Evolutionary conservation across 30 jellyfish, hydroid and myxozoan genomes (phyloP).

Genomic region (Chrysaora quinquecirrha): DNA sequence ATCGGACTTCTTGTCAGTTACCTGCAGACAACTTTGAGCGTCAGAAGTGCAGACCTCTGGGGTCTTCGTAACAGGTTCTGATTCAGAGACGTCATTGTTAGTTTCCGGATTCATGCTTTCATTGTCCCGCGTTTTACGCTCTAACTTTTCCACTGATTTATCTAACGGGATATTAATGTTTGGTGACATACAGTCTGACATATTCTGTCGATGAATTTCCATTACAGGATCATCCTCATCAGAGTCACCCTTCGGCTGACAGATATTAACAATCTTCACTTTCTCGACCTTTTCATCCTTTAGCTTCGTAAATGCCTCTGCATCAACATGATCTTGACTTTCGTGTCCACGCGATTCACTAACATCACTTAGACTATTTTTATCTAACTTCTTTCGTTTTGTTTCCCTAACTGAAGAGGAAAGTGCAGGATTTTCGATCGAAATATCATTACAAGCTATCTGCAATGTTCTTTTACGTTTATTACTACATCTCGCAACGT

Average conservation of each 20-base stretch:
- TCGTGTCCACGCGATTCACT: neutral
- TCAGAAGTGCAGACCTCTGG: too few relatives aligned
- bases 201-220: neutral
- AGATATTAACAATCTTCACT: too few relatives aligned
- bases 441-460: neutral
- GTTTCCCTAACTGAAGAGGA: neutral
- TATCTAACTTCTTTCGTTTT: constrained; percentile 8
- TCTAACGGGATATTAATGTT: too few relatives aligned
- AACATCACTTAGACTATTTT: neutral
- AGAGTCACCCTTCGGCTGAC: neutral
- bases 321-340: neutral
- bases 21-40: too few relatives aligned
- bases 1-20: too few relatives aligned
- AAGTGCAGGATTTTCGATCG: constrained; percentile 11
- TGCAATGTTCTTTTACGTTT: neutral
- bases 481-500: neutral
- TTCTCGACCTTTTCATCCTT: neutral
- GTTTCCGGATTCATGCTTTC: too few relatives aligned
- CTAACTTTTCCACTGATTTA: too few relatives aligned
- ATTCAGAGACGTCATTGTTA: too few relatives aligned
- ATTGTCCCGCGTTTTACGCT: too few relatives aligned
- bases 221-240: neutral
- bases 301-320: neutral
- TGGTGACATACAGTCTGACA: too few relatives aligned
- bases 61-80: too few relatives aligned